A percentile compares a stretch with the other conserved stretches of the same genome.
phyloP scores from a whole-genome alignment of 2,888 invertebrate genomes.

The Ichneumon xanthorius region DNA sequence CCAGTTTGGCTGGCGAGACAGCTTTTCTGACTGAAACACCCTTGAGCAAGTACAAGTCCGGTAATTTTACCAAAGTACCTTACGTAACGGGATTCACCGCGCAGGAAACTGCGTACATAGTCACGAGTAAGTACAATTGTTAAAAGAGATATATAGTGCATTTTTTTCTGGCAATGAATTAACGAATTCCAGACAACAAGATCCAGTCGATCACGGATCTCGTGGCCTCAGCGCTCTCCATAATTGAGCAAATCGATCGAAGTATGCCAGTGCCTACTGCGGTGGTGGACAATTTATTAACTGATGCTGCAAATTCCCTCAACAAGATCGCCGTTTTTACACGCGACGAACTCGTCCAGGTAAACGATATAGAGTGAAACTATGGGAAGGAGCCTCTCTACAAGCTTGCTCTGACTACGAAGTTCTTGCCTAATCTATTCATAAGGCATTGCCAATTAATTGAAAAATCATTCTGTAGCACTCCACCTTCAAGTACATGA shows the following conservation, averaged over 20 bases:
- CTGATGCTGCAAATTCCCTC: neutral
- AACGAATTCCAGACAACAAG: conserved; percentile 7
- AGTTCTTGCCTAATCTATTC: too few relatives aligned
- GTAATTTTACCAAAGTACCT: conserved; percentile 85
- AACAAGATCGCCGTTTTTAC: conserved; percentile 5
- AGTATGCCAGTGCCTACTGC: neutral
- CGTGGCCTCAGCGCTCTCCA: conserved; percentile 5
- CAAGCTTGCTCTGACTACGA: too few relatives aligned
- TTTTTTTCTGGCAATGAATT: neutral
- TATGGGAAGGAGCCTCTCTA: neutral
- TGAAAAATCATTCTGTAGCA: conserved; percentile 27
- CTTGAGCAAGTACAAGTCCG: conserved; percentile 83
- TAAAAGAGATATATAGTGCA: neutral
- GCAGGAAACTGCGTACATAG: conserved; percentile 80
- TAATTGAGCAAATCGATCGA: conserved; percentile 16
- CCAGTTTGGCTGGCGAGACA: conserved; percentile 84
- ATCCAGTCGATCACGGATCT: conserved; percentile 23
- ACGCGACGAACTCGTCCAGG: conserved; percentile 16
- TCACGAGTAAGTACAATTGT: conserved; percentile 25
- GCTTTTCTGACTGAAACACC: conserved; percentile 85
- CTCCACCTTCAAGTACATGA: conserved; percentile 53
- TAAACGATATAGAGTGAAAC: neutral
- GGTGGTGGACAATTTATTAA: neutral
- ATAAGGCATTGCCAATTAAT: too few relatives aligned
- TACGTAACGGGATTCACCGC: conserved; percentile 86